phyloP scores from a whole-genome alignment of 2,113 vertebrate genomes.

The Rana temporaria region DNA sequence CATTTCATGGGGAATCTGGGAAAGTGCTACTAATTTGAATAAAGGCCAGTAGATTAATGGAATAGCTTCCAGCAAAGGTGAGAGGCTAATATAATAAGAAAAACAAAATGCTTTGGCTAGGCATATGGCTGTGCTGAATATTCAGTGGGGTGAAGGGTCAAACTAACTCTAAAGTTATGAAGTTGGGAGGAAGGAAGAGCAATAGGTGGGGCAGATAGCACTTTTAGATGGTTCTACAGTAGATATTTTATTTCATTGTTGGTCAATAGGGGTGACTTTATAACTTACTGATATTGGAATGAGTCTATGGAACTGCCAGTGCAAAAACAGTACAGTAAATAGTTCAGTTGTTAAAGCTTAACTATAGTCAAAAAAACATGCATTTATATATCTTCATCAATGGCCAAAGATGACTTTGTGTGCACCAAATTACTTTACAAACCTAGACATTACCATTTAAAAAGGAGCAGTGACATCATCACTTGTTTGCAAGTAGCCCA shows the following conservation, averaged over 20 bases:
- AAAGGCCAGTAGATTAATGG: conserved; percentile 37
- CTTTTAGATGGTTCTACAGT: neutral
- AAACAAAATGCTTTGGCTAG: conserved; percentile 33
- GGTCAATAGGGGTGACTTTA: neutral
- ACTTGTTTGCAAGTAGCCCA: too few relatives aligned
- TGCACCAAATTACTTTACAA: too few relatives aligned
- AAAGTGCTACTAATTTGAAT: conserved; percentile 36
- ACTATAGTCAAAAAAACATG: too few relatives aligned
- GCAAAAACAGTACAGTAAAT: too few relatives aligned
- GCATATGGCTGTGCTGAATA: conserved; percentile 33
- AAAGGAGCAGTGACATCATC: too few relatives aligned
- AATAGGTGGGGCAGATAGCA: conserved; percentile 14
- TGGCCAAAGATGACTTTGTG: too few relatives aligned
- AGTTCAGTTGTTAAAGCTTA: too few relatives aligned
- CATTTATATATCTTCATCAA: too few relatives aligned
- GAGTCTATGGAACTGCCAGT: too few relatives aligned
- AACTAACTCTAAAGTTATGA: conserved; percentile 31
- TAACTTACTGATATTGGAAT: too few relatives aligned
- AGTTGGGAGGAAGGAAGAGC: neutral
- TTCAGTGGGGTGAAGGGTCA: conserved; percentile 34
- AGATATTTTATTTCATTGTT: neutral
- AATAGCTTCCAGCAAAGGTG: conserved; percentile 41
- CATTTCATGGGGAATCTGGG: conserved; percentile 9
- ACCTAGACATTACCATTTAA: too few relatives aligned
- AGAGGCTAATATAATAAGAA: conserved; percentile 44